Evolutionary conservation across 1,140 invertebrate genomes (phyloP), one percentile per base, ranked within the genome.

Genomic region (Andricus grossulariae): DNA sequence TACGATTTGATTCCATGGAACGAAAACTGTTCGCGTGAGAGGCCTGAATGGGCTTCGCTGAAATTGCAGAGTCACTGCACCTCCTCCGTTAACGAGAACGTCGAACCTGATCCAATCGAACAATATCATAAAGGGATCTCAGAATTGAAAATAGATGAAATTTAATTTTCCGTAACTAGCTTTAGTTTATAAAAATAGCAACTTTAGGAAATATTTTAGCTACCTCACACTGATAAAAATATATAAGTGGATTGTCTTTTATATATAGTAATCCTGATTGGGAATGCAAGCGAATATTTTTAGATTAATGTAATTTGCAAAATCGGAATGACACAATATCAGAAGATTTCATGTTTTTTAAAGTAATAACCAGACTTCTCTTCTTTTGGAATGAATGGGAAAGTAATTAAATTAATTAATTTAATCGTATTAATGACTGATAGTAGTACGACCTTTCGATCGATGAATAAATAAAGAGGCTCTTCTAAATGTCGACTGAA

Each of bases 31-130:
- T 83, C 95, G 94, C 45, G 96, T 96, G 57, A 96, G 91, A 1
- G 96, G 96, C 84, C 95, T 94, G 92, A 98, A 98, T n/a, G 97
- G 97, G 60, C 95, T 97, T 75, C 97, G 93, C 90, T 97, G 97
- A 92, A 99, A 99, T 90, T 99, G 97, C 77, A 99, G 92, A 18
- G 97, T 99, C 16, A 99, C 97, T 10, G 98, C 98, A n/a, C 98
- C 98, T 72, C 99, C 98, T 19, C 99, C 99, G 92, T 99, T 99
- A 45, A 99, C 98, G 83, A 99, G 92, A 54, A 99, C 95, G 92
- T 99, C 98, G 93, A 99, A 99, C 96, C 98, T 99, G 89, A 82
- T 39, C 15, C 13, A 66, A 66, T 66, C 25, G 39, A 66, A 66
- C 39, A 16, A 66, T 66, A 66, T 60, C 57, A 60, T 60, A 0